Evolutionary conservation across 2,113 vertebrate genomes (phyloP).

Genomic region (Picathartes gymnocephalus): DNA sequence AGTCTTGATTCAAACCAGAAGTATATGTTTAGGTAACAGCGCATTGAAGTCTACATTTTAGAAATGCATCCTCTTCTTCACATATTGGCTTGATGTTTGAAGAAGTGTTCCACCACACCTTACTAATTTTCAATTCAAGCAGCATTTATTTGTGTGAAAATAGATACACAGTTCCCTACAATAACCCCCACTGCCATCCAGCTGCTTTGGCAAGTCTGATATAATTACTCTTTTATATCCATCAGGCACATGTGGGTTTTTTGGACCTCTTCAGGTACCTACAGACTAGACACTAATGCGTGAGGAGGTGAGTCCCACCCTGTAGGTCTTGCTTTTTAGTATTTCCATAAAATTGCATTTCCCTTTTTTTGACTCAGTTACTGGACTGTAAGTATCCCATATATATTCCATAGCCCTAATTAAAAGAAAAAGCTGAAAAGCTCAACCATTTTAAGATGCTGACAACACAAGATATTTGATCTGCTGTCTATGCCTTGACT

Average conservation of each 20-base stretch:
- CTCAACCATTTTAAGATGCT: not conserved
- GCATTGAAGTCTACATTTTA: not conserved
- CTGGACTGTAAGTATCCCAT: not conserved
- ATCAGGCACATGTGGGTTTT: not conserved
- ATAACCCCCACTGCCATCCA: accelerated
- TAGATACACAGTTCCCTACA: not conserved
- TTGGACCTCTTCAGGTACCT: not conserved
- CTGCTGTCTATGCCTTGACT: not conserved
- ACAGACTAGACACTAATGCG: not conserved
- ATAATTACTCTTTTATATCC: not conserved
- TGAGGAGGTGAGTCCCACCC: not conserved
- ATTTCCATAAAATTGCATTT: not conserved
- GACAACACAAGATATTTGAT: not conserved
- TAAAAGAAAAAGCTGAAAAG: not conserved
- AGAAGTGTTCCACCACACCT: not conserved
- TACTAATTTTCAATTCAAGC: not conserved
- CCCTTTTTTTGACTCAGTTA: not conserved
- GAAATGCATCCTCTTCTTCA: not conserved
- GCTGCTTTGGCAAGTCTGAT: not conserved
- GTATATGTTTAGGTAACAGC: not conserved
- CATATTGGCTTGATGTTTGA: not conserved
- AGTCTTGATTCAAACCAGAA: not conserved
- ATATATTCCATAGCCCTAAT: not conserved
- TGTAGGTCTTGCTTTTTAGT: not conserved
- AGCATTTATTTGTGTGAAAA: not conserved